Conservation (phyloP, 2,888 invertebrate genomes). For the Drosophila anceps region DNA sequence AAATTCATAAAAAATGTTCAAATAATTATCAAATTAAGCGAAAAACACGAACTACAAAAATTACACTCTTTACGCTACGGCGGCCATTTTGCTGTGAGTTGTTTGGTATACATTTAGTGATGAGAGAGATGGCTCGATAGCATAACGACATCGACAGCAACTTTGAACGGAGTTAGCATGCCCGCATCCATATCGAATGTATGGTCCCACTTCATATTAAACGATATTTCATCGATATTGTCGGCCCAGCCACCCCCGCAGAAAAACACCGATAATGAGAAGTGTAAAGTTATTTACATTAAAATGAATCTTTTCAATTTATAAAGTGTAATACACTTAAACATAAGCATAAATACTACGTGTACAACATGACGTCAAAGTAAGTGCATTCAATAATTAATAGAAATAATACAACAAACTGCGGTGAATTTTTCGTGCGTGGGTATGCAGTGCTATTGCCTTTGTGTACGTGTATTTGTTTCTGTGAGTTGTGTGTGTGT, state of each 20-base stretch:
- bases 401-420: conserved; percentile 7
- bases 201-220: conserved; percentile 14
- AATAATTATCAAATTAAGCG: conserved; percentile 74
- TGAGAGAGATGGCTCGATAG: conserved; percentile 25
- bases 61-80: conserved; percentile 65
- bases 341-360: conserved; percentile 13
- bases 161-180: conserved; percentile 33
- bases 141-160: background rate
- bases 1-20: conserved; percentile 73
- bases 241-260: conserved; percentile 42
- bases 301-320: conserved; percentile 43
- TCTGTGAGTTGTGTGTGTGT: conserved; percentile 32
- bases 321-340: conserved; percentile 42
- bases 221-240: conserved; percentile 34
- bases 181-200: background rate
- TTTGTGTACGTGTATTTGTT: conserved; percentile 32
- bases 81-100: conserved; percentile 71
- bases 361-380: conserved; percentile 59
- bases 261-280: conserved; percentile 46
- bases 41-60: conserved; percentile 78
- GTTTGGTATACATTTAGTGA: conserved; percentile 58
- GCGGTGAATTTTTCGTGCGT: conserved; percentile 34
- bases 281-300: conserved; percentile 57
- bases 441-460: conserved; percentile 19
- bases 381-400: conserved; percentile 49